A percentile compares a stretch with the other conserved stretches of the same genome.
phyloP scores from a whole-genome alignment of 1,140 invertebrate genomes.

The Drosophila nannoptera region DNA sequence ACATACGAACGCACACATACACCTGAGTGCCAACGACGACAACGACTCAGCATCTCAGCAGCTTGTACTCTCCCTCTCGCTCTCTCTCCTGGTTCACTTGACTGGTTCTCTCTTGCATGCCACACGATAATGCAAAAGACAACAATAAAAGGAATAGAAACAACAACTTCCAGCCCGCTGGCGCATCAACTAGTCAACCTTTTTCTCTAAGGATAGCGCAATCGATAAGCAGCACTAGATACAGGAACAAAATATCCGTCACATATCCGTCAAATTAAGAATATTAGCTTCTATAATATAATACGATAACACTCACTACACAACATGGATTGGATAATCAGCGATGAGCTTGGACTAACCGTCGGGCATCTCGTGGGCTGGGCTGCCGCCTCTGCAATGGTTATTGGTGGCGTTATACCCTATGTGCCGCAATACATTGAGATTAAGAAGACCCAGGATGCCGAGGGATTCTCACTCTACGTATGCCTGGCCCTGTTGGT shows the following conservation, averaged over 20 bases:
- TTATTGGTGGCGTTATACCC: constrained; percentile 91
- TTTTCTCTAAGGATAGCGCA: constrained; percentile 1
- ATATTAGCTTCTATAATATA: constrained; percentile 21
- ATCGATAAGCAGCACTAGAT: background rate
- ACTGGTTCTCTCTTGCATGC: constrained; percentile 13
- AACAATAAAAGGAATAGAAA: constrained; percentile 19
- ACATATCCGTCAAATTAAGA: constrained; percentile 67
- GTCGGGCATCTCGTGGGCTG: constrained; percentile 84
- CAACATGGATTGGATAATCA: constrained; percentile 85
- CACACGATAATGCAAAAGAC: constrained; percentile 45
- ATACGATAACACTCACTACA: constrained; percentile 8
- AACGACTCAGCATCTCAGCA: constrained; percentile 30
- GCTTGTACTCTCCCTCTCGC: constrained; percentile 7
- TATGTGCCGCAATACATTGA: constrained; percentile 96
- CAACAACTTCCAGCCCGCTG: constrained; percentile 51
- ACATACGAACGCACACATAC: constrained; percentile 34
- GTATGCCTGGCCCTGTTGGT: constrained; percentile 96
- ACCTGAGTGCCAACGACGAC: constrained; percentile 34
- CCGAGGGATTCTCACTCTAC: constrained; percentile 97
- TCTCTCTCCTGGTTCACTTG: constrained; percentile 1
- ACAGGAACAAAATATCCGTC: background rate
- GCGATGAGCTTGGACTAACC: constrained; percentile 84
- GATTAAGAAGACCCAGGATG: constrained; percentile 93
- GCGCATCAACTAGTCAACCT: constrained; percentile 38
- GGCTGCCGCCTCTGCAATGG: constrained; percentile 89